Evolutionary conservation across 2,888 invertebrate species (phyloP), one percentile per base, ranked within the genome.

Genomic region (Macrosoma leucophasiata): DNA sequence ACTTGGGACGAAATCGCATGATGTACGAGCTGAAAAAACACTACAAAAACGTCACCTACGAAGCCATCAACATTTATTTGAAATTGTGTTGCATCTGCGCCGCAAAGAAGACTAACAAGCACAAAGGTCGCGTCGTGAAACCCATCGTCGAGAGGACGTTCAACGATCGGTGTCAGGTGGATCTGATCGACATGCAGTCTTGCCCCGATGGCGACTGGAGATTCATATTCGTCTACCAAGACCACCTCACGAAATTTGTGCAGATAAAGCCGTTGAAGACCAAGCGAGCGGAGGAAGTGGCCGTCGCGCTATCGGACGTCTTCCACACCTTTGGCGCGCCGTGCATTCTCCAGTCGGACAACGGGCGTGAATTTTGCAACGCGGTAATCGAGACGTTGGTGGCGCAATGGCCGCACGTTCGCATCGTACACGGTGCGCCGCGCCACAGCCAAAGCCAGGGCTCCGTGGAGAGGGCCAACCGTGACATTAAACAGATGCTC

Each of bases 181-280:
- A 70, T 45, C 37, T 70, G 2, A 64, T 68, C 18, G 64, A 71
- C 43, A 43, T 65, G 43, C 61, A 71, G 38, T 35, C 55, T 7
- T 50, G 58, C 29, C 27, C 48, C 27, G 63, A 71, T 50, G 42
- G 43, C 10, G 35, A 54, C 14, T 62, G 38, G 41, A 66, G 62
- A 35, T 72, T 66, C 39, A 62, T 72, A 15, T 34, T 70, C 32
- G 55, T 61, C 3, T 66, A 68, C 33, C 67, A 70, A 46, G 67
- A 69, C 32, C 61, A 66, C 39, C 30, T 57, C 1, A 72, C 69
- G n/a, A 66, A 72, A 55, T 73, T 71, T 51, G 52, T 70, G 11
- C 27, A 51, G 7, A 44, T 73, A 3, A 43, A 63, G 28, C 33
- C 70, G 4, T 39, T 72, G n/a, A 41, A 53, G 46, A 55, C 43